Evolutionary conservation across 2,888 invertebrate genomes (phyloP).

Genomic region (Nomada fucata): DNA sequence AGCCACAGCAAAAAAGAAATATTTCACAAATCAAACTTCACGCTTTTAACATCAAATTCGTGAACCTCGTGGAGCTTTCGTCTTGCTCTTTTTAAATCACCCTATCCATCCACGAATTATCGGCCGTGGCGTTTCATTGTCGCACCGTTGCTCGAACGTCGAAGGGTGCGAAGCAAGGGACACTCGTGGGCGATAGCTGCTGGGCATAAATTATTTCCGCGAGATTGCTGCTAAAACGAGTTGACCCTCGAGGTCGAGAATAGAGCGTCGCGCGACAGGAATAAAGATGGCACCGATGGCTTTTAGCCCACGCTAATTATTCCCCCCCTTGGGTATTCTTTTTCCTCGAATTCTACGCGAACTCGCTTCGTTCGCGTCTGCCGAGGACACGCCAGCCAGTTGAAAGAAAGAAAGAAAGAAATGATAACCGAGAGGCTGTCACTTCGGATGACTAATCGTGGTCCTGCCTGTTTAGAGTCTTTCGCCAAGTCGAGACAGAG

Average conservation of each 20-base stretch:
- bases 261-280: constrained; percentile 69
- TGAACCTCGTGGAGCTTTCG: too few relatives aligned
- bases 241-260: constrained; percentile 70
- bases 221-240: constrained; percentile 65
- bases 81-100: too few relatives aligned
- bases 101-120: too few relatives aligned
- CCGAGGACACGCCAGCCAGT: background rate
- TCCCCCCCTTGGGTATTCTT: constrained; percentile 49
- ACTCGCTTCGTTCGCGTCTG: background rate
- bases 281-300: constrained; percentile 63
- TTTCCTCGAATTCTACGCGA: constrained; percentile 50
- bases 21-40: too few relatives aligned
- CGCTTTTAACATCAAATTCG: too few relatives aligned
- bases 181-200: constrained; percentile 41
- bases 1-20: too few relatives aligned
- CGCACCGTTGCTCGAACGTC: constrained; percentile 9
- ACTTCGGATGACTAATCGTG: constrained; percentile 42
- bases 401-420: background rate
- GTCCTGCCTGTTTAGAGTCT: constrained; percentile 3
- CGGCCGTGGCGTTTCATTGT: constrained; percentile 31
- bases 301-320: constrained; percentile 65
- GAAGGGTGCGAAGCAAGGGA: constrained; percentile 16
- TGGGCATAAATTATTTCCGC: constrained; percentile 67
- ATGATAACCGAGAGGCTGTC: constrained; percentile 46
- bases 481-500: background rate